A percentile compares a stretch with the other conserved stretches of the same genome.
Evolutionary conservation across 2,113 vertebrate species (phyloP).

Genomic region (Pteronura brasiliensis): DNA sequence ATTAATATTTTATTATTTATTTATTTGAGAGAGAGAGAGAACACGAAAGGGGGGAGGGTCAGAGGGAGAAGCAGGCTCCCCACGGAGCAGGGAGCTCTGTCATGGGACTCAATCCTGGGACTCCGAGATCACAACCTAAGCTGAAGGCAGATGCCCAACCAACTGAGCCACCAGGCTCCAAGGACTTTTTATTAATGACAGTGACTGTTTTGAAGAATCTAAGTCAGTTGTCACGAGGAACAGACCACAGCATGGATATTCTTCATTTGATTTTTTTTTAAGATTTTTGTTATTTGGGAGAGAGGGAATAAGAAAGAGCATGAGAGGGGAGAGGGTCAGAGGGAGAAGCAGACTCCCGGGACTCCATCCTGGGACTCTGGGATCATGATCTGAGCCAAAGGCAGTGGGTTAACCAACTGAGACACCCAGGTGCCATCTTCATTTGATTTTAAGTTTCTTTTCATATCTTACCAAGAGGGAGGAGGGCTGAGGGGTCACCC

Average conservation of each 20-base stretch:
- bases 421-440: too few species aligned
- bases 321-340: too few species aligned
- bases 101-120: too few species aligned
- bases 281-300: too few species aligned
- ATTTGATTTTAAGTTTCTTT: neutral
- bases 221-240: neutral
- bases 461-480: neutral
- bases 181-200: neutral
- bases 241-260: neutral
- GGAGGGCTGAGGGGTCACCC: neutral
- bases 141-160: neutral
- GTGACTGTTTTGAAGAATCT: neutral
- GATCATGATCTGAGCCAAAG: too few species aligned
- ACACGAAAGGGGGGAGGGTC: too few species aligned
- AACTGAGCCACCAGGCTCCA: neutral
- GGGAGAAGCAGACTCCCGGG: too few species aligned
- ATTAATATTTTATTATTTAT: neutral
- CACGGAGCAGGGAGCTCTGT: neutral
- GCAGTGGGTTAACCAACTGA: too few species aligned
- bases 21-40: neutral
- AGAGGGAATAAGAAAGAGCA: too few species aligned
- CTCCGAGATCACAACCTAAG: neutral
- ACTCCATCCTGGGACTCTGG: too few species aligned
- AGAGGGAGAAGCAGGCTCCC: neutral
- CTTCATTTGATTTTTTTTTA: neutral